Conservation (phyloP, 2,797 vertebrate species). For the Pseudochirops corinnae region DNA sequence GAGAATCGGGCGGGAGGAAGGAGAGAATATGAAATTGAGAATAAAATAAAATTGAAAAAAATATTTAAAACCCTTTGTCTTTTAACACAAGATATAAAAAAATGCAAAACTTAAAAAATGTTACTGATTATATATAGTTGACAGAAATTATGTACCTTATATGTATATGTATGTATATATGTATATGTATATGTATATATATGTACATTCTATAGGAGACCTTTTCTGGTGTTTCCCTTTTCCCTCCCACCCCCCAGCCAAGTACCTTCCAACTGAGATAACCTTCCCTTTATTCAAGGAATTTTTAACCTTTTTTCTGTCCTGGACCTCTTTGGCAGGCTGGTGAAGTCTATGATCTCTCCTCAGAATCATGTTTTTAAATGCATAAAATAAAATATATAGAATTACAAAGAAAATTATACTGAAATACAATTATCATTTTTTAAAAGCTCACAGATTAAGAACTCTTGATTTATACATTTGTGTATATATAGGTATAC, state of each 20-base stretch:
- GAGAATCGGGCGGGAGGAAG: background rate
- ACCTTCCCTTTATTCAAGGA: background rate
- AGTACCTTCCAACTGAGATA: too few relatives aligned
- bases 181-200: too few relatives aligned
- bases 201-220: background rate
- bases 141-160: background rate
- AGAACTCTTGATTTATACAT: too few relatives aligned
- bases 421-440: too few relatives aligned
- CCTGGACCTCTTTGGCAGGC: too few relatives aligned
- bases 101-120: background rate
- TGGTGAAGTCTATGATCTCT: too few relatives aligned
- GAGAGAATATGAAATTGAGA: background rate
- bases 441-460: too few relatives aligned
- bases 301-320: background rate
- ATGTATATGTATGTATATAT: too few relatives aligned
- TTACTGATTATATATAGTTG: background rate
- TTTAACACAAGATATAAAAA: background rate
- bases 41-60: background rate
- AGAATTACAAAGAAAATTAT: too few relatives aligned
- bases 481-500: too few relatives aligned
- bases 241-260: background rate
- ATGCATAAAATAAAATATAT: too few relatives aligned
- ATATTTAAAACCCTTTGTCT: background rate
- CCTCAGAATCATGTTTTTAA: too few relatives aligned
- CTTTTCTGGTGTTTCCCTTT: background rate